Conservation (phyloP, 2,888 invertebrate genomes). For the Synergus laeviventris region DNA sequence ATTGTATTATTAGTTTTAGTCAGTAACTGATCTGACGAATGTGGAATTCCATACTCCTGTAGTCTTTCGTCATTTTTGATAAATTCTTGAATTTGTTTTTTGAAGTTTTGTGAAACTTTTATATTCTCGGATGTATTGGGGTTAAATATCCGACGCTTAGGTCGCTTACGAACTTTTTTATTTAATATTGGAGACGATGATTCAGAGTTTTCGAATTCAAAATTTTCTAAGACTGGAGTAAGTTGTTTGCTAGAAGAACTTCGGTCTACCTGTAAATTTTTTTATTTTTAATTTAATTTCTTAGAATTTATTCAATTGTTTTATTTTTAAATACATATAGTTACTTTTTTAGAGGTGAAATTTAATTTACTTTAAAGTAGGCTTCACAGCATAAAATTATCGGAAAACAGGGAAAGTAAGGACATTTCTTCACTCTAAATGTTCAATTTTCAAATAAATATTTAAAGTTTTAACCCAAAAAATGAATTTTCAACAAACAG, state of each 20-base stretch:
- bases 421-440: too few relatives aligned
- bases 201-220: conserved; percentile 46
- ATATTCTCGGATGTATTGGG: conserved; percentile 29
- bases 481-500: too few relatives aligned
- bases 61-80: background rate
- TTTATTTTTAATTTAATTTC: background rate
- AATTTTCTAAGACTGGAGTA: conserved; percentile 46
- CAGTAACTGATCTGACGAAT: background rate
- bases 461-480: too few relatives aligned
- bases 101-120: conserved; percentile 44
- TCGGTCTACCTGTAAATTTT: background rate
- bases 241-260: background rate
- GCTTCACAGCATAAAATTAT: too few relatives aligned
- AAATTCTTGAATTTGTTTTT: conserved; percentile 41
- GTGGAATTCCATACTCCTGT: background rate
- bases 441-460: too few relatives aligned
- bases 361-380: too few relatives aligned
- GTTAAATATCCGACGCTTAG: conserved; percentile 63
- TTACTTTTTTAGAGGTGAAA: conserved; percentile 6
- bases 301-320: background rate
- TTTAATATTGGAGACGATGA: conserved; percentile 58
- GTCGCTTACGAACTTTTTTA: conserved; percentile 49
- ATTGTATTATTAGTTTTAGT: background rate
- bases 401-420: too few relatives aligned
- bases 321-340: background rate